Percentiles rank a stretch among this genome's conserved stretches.
phyloP scores from a whole-genome alignment of 30 jellyfish, hydroid and myxozoan species.

The Aurelia aurita complex sp. Pacific region DNA sequence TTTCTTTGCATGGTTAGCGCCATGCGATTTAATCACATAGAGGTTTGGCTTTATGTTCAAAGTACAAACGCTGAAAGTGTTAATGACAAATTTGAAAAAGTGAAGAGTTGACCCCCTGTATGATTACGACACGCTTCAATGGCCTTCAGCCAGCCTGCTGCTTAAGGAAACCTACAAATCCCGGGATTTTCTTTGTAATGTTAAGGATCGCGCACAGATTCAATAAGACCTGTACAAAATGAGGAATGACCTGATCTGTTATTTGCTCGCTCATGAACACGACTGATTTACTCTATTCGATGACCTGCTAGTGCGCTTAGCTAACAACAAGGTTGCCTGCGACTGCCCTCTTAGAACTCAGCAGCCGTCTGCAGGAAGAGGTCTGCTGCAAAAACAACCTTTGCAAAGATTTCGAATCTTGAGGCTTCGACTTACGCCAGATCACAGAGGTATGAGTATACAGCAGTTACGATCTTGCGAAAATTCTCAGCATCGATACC shows the following conservation, averaged over 20 bases:
- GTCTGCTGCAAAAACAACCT: neutral
- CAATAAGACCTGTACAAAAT: constrained; percentile 23
- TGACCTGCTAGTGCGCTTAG: constrained; percentile 34
- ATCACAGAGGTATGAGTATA: no score
- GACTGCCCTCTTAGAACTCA: constrained; percentile 26
- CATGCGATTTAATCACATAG: no score
- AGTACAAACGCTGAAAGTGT: no score
- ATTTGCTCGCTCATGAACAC: constrained; percentile 17
- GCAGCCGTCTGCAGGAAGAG: constrained; percentile 8
- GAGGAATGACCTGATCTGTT: constrained; percentile 36
- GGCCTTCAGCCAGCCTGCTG: no score
- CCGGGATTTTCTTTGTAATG: neutral
- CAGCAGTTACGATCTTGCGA: no score
- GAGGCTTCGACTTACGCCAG: neutral
- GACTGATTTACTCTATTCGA: constrained; percentile 8
- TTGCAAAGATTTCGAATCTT: neutral
- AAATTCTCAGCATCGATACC: no score
- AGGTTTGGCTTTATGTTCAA: no score
- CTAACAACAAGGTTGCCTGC: constrained; percentile 29
- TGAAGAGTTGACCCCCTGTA: no score
- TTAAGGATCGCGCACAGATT: neutral
- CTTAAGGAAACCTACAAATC: neutral
- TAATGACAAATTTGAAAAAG: no score
- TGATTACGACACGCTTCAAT: no score
- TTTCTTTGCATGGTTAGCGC: no score